Conservation (phyloP, 2,797 vertebrate genomes). For the Oreonectes daqikongensis region DNA sequence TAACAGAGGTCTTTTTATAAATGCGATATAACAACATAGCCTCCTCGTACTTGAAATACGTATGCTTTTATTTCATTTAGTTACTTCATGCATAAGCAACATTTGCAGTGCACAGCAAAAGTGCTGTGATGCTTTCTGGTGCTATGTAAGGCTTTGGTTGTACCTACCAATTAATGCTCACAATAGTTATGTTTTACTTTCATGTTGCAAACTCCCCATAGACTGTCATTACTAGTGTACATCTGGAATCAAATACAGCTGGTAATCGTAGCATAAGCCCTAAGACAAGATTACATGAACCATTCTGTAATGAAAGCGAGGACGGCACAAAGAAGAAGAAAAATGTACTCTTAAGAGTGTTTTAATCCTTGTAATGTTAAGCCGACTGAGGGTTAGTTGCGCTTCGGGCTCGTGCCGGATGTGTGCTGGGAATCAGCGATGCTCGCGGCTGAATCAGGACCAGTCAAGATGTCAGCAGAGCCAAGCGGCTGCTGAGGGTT, state of each 20-base stretch:
- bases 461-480: conserved; percentile 40
- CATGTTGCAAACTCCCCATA: conserved; percentile 21
- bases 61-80: not conserved
- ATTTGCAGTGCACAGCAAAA: not conserved
- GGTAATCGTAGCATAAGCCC: conserved; percentile 36
- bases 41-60: not conserved
- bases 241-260: conserved; percentile 44
- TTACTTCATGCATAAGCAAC: too few species aligned
- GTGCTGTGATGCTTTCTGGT: too few species aligned
- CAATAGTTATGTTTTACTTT: conserved; percentile 11
- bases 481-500: conserved; percentile 26
- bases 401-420: conserved; percentile 36
- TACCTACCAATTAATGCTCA: too few species aligned
- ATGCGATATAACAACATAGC: not conserved
- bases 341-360: conserved; percentile 40
- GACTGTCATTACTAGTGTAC: conserved; percentile 23
- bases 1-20: not conserved
- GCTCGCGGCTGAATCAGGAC: conserved; percentile 40
- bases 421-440: conserved; percentile 17
- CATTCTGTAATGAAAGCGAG: conserved; percentile 30
- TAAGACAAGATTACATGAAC: conserved; percentile 49
- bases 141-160: not conserved
- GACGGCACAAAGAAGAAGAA: conserved; percentile 41
- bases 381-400: conserved; percentile 53
- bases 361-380: conserved; percentile 57